Evolutionary conservation across 2,797 vertebrate species (phyloP).

Genomic region (Bradypodion ventrale): DNA sequence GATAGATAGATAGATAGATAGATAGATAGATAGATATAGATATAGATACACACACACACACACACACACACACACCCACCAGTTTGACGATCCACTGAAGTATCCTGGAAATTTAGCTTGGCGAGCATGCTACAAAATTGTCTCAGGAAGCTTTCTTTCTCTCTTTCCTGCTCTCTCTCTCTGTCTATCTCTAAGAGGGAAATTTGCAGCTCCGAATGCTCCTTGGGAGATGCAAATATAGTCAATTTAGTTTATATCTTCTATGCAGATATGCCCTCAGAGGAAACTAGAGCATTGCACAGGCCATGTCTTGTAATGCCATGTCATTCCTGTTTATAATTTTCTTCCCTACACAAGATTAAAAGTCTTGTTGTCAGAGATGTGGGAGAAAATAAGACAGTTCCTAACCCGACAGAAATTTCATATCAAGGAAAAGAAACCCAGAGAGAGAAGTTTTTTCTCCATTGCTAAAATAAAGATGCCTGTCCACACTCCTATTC

Average conservation of each 20-base stretch:
- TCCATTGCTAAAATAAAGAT: conserved; percentile 32
- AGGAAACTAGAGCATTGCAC: background rate
- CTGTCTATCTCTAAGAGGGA: background rate
- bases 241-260: background rate
- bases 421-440: conserved; percentile 22
- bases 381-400: background rate
- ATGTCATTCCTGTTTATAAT: background rate
- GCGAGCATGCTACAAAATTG: no score
- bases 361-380: background rate
- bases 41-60: no score
- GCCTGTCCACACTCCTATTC: conserved; percentile 35
- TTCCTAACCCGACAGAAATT: background rate
- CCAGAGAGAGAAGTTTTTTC: background rate
- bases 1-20: no score
- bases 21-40: no score
- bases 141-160: no score
- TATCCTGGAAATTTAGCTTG: no score
- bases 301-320: background rate
- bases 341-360: background rate
- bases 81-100: no score
- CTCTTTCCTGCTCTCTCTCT: no score
- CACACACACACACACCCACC: no score
- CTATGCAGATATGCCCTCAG: background rate
- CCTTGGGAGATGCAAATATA: background rate
- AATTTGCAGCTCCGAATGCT: background rate